Conservation (phyloP, 2,113 vertebrate species). For the Pterocles gutturalis region DNA sequence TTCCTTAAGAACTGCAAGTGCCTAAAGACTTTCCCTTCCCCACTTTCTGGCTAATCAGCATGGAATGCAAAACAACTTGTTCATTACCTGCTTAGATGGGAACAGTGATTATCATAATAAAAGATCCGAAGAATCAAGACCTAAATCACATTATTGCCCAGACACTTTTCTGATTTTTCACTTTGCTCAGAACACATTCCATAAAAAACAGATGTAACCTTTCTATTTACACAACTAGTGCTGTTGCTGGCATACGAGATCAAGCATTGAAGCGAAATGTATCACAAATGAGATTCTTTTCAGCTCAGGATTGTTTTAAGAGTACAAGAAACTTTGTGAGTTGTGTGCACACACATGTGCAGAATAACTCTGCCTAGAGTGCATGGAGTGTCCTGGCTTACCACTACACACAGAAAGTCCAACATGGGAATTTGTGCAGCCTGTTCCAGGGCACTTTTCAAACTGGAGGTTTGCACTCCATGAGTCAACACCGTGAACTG, state of each 20-base stretch:
- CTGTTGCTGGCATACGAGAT: background rate
- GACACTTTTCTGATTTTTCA: background rate
- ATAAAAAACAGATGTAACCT: background rate
- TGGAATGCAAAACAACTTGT: background rate
- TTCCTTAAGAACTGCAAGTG: background rate
- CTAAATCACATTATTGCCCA: background rate
- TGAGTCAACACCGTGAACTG: background rate
- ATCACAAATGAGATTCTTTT: background rate
- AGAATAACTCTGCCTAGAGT: background rate
- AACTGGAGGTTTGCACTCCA: background rate
- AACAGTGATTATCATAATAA: background rate
- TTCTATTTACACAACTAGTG: background rate
- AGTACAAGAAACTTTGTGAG: background rate
- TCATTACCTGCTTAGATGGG: background rate
- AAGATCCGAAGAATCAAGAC: background rate
- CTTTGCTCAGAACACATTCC: background rate
- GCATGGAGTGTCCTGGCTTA: background rate
- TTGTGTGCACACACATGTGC: rapidly evolving
- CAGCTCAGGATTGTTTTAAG: background rate
- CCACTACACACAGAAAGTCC: background rate
- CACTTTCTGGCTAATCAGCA: background rate
- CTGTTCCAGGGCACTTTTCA: background rate
- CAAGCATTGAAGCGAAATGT: background rate
- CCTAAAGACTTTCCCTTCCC: background rate
- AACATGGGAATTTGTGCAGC: background rate